These are phyloP conservation scores for Zonitis immaculata DNA, from an alignment of 2,888 invertebrate species.

Conservation along the genomic window DNA sequence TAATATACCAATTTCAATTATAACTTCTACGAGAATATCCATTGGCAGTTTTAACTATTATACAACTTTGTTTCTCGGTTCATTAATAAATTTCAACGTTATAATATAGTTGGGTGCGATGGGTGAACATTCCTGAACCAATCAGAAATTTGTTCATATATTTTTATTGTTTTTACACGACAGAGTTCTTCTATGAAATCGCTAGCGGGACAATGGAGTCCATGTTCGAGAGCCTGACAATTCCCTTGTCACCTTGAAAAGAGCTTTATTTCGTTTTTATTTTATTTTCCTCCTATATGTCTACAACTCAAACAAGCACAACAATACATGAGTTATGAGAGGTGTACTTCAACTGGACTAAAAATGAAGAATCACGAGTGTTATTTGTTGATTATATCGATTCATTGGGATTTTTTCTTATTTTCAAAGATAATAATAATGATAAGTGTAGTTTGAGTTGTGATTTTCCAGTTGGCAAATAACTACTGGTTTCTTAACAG, in stretches of 20 bases:
- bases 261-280: slow-evolving; percentile 8
- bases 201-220: slow-evolving; percentile 9
- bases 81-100: too few relatives aligned
- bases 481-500: background rate
- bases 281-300: background rate
- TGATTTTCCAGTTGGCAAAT: background rate
- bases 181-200: slow-evolving; percentile 4
- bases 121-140: too few relatives aligned
- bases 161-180: background rate
- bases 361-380: background rate
- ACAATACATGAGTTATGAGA: slow-evolving; percentile 7
- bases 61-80: too few relatives aligned
- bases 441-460: background rate
- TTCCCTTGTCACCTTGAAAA: slow-evolving; percentile 7
- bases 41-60: too few relatives aligned
- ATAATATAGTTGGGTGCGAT: too few relatives aligned
- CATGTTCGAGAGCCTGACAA: slow-evolving; percentile 6
- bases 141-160: slow-evolving; percentile 7
- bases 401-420: too few relatives aligned
- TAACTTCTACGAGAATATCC: background rate
- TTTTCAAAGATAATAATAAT: too few relatives aligned
- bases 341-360: background rate
- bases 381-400: too few relatives aligned
- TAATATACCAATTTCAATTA: background rate
- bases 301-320: background rate